Evolutionary conservation across 2,797 vertebrate species (phyloP).

Genomic region (Novumbra hubbsi): DNA sequence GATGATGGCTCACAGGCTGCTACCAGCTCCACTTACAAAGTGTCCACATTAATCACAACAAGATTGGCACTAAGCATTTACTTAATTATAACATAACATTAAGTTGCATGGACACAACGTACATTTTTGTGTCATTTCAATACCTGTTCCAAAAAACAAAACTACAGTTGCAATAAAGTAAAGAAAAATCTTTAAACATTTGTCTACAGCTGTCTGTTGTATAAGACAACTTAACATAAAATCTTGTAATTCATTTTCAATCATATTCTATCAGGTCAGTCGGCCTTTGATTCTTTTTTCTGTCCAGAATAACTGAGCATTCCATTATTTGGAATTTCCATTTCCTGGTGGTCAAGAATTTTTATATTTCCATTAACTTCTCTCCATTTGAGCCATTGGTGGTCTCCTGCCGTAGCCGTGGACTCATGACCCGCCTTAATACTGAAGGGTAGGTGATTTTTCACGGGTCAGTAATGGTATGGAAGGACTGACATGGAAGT

Average conservation of each 20-base stretch:
- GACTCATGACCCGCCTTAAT: conserved; percentile 53
- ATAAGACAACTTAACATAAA: not conserved
- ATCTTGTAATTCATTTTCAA: not conserved
- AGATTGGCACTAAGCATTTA: not conserved
- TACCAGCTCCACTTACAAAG: no score
- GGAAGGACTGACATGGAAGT: conserved; percentile 59
- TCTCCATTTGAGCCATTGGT: conserved; percentile 62
- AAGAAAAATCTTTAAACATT: not conserved
- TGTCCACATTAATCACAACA: no score
- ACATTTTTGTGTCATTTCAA: not conserved
- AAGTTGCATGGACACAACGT: not conserved
- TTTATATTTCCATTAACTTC: conserved; percentile 51
- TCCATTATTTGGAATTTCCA: no score
- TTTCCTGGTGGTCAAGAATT: conserved; percentile 48
- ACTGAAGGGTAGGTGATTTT: conserved; percentile 61
- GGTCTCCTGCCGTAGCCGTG: conserved; percentile 39
- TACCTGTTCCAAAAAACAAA: not conserved
- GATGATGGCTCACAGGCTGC: no score
- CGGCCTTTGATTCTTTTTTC: conserved; percentile 24
- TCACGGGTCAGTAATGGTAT: conserved; percentile 51
- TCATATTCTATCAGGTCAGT: not conserved
- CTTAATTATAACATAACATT: not conserved
- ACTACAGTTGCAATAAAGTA: not conserved
- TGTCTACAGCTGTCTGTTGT: not conserved
- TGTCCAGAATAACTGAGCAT: conserved; percentile 49